Conservation (phyloP, 2,797 vertebrate species). For the Sphenopsis melanotis region DNA sequence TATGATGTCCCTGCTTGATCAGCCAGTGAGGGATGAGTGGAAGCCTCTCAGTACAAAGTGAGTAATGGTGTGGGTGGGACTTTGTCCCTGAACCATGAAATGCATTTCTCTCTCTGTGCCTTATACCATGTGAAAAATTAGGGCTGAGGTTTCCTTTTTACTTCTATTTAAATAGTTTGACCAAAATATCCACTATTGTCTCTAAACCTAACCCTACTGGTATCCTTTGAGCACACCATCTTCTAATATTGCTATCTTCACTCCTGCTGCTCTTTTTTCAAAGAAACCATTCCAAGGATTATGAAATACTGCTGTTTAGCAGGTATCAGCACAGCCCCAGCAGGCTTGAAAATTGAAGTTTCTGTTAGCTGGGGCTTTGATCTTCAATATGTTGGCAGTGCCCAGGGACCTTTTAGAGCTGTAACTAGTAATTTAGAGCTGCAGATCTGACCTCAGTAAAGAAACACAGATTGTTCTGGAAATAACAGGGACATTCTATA, state of each 20-base stretch:
- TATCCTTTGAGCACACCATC: not conserved
- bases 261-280: not conserved
- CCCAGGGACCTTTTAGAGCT: not conserved
- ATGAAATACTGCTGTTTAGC: not conserved
- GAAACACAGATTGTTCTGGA: not conserved
- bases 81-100: not conserved
- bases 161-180: not conserved
- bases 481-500: not conserved
- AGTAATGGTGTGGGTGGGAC: slow-evolving; percentile 29
- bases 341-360: not conserved
- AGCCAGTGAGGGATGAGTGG: slow-evolving; percentile 78
- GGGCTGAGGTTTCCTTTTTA: not conserved
- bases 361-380: not conserved
- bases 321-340: not conserved
- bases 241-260: not conserved
- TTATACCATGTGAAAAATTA: not conserved
- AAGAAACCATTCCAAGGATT: not conserved
- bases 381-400: not conserved
- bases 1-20: slow-evolving; percentile 87
- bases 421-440: not conserved
- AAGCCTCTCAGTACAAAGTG: slow-evolving; percentile 62
- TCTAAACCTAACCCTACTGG: not conserved
- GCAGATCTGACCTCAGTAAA: not conserved
- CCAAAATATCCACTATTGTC: not conserved
- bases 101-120: not conserved